A percentile compares a stretch with the other conserved stretches of the same genome.
Conservation (phyloP, 2,797 vertebrate species). For the Avahi laniger region DNA sequence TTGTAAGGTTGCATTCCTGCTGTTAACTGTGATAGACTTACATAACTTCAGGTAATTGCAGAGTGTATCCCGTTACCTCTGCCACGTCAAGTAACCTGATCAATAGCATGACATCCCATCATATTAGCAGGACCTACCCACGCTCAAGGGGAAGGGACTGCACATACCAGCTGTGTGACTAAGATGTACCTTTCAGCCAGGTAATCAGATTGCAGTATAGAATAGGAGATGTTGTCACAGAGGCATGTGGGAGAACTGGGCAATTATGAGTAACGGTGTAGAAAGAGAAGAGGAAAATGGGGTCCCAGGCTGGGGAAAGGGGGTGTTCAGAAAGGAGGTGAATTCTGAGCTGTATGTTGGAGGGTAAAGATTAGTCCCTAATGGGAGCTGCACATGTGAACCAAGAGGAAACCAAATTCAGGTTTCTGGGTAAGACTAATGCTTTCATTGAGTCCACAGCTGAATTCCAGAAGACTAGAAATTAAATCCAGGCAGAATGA, state of each 20-base stretch:
- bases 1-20: neutral
- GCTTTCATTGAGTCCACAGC: conserved; percentile 39
- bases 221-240: neutral
- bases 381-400: neutral
- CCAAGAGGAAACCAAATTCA: neutral
- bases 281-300: neutral
- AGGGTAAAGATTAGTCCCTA: neutral
- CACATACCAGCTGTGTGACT: neutral
- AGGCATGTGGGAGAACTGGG: neutral
- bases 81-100: neutral
- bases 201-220: neutral
- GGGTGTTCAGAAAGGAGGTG: neutral
- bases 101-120: too few species aligned
- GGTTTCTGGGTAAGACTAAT: neutral
- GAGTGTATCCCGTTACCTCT: neutral
- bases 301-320: neutral
- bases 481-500: conserved; percentile 57
- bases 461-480: conserved; percentile 27
- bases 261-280: neutral
- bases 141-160: neutral
- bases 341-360: neutral
- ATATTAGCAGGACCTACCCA: neutral
- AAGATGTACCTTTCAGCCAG: neutral
- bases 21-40: neutral
- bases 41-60: neutral